Conservation (phyloP, 2,888 invertebrate genomes). For the Acanthopleura granulata region DNA sequence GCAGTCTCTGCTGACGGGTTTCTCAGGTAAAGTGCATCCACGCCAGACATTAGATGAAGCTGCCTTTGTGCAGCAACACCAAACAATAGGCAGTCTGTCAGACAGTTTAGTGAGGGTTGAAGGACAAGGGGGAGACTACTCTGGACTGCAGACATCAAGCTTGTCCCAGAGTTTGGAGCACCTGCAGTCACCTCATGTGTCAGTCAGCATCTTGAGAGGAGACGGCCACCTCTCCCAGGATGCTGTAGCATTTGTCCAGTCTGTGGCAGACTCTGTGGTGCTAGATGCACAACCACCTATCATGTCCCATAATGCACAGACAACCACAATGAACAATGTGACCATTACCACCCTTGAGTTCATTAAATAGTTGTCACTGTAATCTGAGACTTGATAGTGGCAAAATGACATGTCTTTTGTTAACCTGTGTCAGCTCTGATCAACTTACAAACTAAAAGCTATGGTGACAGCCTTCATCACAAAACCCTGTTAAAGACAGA, state of each 20-base stretch:
- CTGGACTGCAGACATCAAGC: not conserved
- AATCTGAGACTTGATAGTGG: no score
- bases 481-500: no score
- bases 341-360: conserved; percentile 8
- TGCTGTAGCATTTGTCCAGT: not conserved
- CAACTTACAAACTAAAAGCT: no score
- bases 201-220: not conserved
- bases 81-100: no score
- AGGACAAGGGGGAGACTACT: not conserved
- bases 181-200: not conserved
- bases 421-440: no score
- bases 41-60: no score
- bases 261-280: conserved; percentile 9
- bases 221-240: not conserved
- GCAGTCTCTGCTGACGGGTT: no score
- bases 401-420: no score
- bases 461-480: no score
- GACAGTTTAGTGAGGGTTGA: no score
- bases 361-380: not conserved
- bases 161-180: not conserved
- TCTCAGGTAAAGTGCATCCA: no score
- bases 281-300: not conserved
- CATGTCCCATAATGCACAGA: not conserved
- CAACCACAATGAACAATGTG: conserved; percentile 5
- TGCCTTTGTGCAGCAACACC: no score